Evolutionary conservation across 2,797 vertebrate species (phyloP).

Genomic region (Pachyuromys duprasi): DNA sequence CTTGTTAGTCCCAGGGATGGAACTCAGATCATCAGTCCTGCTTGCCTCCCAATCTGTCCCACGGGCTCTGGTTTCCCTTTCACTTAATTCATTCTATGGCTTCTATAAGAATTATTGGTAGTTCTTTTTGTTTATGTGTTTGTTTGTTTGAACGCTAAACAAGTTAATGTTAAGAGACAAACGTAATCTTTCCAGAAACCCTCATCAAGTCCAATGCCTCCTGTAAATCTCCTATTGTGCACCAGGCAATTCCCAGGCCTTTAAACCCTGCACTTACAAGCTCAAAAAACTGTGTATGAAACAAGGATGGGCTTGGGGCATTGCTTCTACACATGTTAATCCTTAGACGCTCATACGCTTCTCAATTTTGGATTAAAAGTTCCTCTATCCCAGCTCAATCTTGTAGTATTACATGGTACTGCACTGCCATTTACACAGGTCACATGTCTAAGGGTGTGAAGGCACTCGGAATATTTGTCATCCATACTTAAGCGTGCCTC

Average conservation of each 20-base stretch:
- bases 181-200: slow-evolving; percentile 25
- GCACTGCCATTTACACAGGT: not conserved
- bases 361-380: not conserved
- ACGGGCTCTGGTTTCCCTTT: not conserved
- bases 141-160: not conserved
- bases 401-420: not conserved
- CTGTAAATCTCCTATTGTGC: not conserved
- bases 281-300: not conserved
- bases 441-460: not conserved
- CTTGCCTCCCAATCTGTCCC: not conserved
- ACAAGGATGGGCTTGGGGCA: not conserved
- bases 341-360: not conserved
- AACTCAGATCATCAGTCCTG: not conserved
- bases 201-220: not conserved
- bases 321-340: not conserved
- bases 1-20: not conserved
- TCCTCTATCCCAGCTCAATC: not conserved
- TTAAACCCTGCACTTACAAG: not conserved
- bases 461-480: not conserved
- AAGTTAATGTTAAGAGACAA: slow-evolving; percentile 19
- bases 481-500: not conserved
- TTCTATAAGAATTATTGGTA: slow-evolving; percentile 6
- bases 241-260: not conserved
- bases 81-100: not conserved
- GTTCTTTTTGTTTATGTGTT: not conserved